phyloP scores from a whole-genome alignment of 2,797 vertebrate genomes.

The Sylvilagus floridanus region DNA sequence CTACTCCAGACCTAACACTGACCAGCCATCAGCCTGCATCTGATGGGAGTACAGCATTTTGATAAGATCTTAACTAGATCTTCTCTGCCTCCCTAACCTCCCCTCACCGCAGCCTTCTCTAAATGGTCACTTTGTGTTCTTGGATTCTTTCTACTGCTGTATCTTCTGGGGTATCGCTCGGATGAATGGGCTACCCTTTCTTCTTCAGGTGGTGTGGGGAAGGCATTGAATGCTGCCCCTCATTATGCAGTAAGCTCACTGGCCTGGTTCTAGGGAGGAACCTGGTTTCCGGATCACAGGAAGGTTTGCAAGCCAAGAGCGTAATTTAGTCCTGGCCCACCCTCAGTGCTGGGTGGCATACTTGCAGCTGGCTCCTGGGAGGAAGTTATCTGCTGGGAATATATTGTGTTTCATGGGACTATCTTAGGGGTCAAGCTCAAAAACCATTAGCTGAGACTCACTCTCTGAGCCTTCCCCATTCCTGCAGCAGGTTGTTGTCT shows the following conservation, averaged over 20 bases:
- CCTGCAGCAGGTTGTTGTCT: neutral
- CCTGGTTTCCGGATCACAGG: neutral
- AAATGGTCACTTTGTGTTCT: neutral
- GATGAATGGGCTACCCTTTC: neutral
- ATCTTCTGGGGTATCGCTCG: neutral
- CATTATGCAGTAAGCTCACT: neutral
- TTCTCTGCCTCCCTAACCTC: neutral
- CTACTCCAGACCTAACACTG: neutral
- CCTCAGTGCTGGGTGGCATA: neutral
- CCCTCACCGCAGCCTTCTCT: neutral
- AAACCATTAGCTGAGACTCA: neutral
- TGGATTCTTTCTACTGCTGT: neutral
- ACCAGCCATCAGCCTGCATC: neutral
- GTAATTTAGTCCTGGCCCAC: neutral
- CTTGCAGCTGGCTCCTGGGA: neutral
- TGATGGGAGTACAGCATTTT: neutral
- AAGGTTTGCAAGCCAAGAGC: neutral
- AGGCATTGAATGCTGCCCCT: neutral
- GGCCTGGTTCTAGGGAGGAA: neutral
- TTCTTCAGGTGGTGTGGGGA: neutral
- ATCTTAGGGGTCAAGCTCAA: neutral
- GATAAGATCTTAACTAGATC: neutral
- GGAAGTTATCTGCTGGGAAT: neutral
- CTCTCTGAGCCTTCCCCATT: neutral
- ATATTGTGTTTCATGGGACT: neutral